phyloP scores from a whole-genome alignment of 2,888 invertebrate species.

The Gari tellinella region DNA sequence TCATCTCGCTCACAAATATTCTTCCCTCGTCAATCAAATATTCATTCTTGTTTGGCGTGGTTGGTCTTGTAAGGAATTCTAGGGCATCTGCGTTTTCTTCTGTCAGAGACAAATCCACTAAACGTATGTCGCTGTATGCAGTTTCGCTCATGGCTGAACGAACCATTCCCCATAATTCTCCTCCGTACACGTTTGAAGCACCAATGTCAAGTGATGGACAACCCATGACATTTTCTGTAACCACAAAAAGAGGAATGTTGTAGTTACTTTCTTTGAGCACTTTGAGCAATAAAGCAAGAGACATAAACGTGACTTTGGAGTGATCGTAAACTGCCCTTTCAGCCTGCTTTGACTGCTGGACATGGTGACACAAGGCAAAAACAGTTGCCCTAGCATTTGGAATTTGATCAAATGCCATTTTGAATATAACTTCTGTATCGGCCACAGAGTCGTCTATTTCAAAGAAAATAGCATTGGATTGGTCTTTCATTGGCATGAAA shows the following conservation, averaged over 20 bases:
- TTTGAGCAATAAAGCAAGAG: constrained; percentile 14
- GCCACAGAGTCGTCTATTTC: constrained; percentile 14
- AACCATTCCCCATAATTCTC: constrained; percentile 56
- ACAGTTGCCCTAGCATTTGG: constrained; percentile 2
- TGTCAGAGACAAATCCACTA: constrained; percentile 32
- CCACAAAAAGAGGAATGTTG: constrained; percentile 5
- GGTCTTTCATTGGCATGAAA: not conserved
- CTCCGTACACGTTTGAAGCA: constrained; percentile 34
- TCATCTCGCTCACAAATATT: constrained; percentile 18
- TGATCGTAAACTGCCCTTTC: constrained; percentile 10
- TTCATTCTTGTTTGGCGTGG: constrained; percentile 14
- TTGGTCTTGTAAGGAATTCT: not conserved
- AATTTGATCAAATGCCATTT: constrained; percentile 11
- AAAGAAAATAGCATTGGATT: constrained; percentile 7
- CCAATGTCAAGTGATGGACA: constrained; percentile 7
- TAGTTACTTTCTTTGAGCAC: constrained; percentile 16
- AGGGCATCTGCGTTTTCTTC: constrained; percentile 20
- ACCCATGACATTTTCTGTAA: constrained; percentile 13
- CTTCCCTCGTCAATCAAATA: constrained; percentile 27
- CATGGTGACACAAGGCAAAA: constrained; percentile 28
- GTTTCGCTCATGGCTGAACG: constrained; percentile 35
- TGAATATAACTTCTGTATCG: constrained; percentile 20
- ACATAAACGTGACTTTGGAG: constrained; percentile 11
- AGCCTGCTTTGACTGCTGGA: constrained; percentile 7
- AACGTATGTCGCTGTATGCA: constrained; percentile 20